Evolutionary conservation across 2,888 invertebrate species (phyloP).

Genomic region (Ormyrus rosae): DNA sequence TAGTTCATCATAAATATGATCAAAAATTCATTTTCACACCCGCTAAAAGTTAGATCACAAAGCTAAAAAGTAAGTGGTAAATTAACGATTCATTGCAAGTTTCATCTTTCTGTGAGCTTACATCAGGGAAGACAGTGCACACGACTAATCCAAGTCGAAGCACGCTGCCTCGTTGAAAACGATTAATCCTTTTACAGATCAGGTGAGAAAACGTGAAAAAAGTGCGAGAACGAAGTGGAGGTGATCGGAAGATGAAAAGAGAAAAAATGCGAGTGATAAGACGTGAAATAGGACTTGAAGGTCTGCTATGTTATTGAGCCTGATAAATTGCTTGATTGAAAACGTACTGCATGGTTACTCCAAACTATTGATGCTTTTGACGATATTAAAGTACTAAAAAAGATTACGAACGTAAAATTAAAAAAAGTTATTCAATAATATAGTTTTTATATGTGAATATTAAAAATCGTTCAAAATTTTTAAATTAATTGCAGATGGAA

Average conservation of each 20-base stretch:
- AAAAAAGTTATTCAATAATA: no score
- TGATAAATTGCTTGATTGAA: constrained; percentile 19
- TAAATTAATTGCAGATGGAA: no score
- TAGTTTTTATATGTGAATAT: no score
- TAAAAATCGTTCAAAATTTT: no score
- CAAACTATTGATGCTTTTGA: no score
- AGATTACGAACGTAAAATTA: no score
- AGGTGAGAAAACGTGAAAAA: background rate
- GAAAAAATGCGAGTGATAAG: constrained; percentile 29
- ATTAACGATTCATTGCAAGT: constrained; percentile 59
- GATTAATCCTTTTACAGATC: constrained; percentile 33
- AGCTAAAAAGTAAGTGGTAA: constrained; percentile 5
- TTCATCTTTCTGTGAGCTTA: constrained; percentile 33
- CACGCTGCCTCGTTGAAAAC: constrained; percentile 14
- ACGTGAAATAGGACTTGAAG: constrained; percentile 25
- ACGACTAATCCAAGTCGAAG: constrained; percentile 47
- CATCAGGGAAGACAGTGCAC: constrained; percentile 57
- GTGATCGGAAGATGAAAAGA: background rate
- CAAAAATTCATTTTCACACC: no score
- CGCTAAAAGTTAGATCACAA: background rate
- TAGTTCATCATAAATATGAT: no score
- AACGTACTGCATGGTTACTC: background rate
- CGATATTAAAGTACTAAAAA: no score
- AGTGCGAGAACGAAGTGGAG: background rate
- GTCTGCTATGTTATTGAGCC: constrained; percentile 4